A percentile compares a stretch with the other conserved stretches of the same genome.
Conservation (phyloP, 2,113 vertebrate genomes). For the Micromys minutus region DNA sequence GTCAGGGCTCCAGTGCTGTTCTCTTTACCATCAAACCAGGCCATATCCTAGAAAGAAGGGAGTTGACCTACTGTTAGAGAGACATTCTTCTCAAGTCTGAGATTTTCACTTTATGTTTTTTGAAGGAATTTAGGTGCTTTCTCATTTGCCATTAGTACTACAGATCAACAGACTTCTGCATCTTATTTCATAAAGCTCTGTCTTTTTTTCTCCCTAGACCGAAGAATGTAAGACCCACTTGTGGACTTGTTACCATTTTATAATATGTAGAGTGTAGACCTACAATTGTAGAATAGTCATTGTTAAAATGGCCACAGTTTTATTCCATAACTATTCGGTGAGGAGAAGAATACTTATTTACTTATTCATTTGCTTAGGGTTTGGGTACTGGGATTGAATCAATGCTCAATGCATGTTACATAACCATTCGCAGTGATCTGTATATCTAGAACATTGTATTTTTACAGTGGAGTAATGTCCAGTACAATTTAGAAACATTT, state of each 20-base stretch:
- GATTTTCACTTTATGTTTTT: not conserved
- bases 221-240: not conserved
- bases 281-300: not conserved
- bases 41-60: constrained; percentile 64
- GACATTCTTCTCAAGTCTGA: not conserved
- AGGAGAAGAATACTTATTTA: not conserved
- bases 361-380: not conserved
- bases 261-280: not conserved
- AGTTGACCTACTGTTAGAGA: constrained; percentile 13
- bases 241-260: not conserved
- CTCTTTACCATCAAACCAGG: constrained; percentile 75
- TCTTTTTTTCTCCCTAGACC: not conserved
- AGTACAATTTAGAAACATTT: constrained; percentile 16
- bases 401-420: not conserved
- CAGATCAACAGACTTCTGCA: not conserved
- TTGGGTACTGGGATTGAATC: not conserved
- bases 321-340: not conserved
- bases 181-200: constrained; percentile 41
- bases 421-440: not conserved
- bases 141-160: not conserved
- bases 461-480: not conserved
- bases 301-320: constrained; percentile 5
- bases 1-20: constrained; percentile 70
- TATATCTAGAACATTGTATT: not conserved
- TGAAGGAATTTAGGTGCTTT: not conserved